Base-by-base conservation (phyloP, 92 coral and sea anemone genomes). In the Nematostella vectensis region DNA sequence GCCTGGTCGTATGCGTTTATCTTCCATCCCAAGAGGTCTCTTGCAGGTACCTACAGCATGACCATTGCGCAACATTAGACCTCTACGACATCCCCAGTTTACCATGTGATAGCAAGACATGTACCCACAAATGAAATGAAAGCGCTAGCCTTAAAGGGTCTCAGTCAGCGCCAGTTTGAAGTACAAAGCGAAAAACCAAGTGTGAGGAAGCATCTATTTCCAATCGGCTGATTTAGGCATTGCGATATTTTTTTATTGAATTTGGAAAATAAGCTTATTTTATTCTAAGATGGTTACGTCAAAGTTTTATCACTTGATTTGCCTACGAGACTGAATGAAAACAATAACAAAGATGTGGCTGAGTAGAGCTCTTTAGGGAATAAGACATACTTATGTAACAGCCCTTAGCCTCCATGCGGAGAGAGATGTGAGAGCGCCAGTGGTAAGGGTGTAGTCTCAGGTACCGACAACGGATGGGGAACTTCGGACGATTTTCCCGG, bases 351-450 rank as follows among this genome's bases (percentile, higher is more conserved):
- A n/a, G n/a, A n/a, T n/a, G n/a, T n/a, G n/a, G n/a, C n/a, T n/a
- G 10, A 47, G 9, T 47, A 4, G 18, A 9, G 10, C 10, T 8
- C 10, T 8, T 36, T 8, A 36, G 15, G 8, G 8, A 15, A 8
- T 15, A 19, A 19, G 38, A 38, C 85, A 42, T 58, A 83, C 91
- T 59, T 58, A 76, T 63, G 11, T 55, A 45, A 50, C 81, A 72
- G 21, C 88, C 96, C 60, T 71, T 65, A n/a, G 76, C 47, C 50
- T 88, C 96, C 54, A 76, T 38, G 54, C 96, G 72, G 88, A 83
- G 70, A 0, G 85, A 60, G 25, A 79, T 76, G 31, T 68, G 64
- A 0, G 72, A 57, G 3, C 65, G 47, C 82, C 84, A 88, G 28
- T 57, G 63, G 67, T 76, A 25, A 31, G 94, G 94, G 37, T 63